Percentiles rank a stretch among this genome's conserved stretches.
Evolutionary conservation across 2,797 vertebrate species (phyloP).

Genomic region (Anguilla obscura): DNA sequence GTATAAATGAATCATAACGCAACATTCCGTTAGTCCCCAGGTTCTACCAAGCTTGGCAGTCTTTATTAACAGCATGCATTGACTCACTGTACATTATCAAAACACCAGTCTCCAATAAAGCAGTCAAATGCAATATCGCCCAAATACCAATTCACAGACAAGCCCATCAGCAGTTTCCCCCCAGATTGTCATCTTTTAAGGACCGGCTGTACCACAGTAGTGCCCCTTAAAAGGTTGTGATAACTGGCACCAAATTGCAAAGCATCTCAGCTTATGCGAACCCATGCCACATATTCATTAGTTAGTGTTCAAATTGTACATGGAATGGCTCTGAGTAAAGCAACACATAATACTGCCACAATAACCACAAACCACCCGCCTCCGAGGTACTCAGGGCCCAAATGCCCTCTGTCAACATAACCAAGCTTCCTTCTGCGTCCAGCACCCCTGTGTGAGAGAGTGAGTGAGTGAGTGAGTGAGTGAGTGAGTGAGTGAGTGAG

Average conservation of each 20-base stretch:
- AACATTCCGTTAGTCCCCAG: too few species aligned
- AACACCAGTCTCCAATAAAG: not conserved
- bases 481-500: not conserved
- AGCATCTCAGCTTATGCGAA: not conserved
- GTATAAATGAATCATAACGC: too few species aligned
- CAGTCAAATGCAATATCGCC: not conserved
- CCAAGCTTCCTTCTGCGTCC: not conserved
- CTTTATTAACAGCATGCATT: not conserved
- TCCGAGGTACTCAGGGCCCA: not conserved
- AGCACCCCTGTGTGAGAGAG: not conserved
- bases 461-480: not conserved
- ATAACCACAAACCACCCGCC: not conserved
- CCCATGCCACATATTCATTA: not conserved
- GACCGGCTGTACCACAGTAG: not conserved
- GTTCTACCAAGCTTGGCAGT: not conserved
- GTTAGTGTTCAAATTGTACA: not conserved
- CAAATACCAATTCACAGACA: not conserved
- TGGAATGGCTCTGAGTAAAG: not conserved
- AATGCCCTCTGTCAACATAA: constrained; percentile 51
- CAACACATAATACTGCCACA: not conserved
- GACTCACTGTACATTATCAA: not conserved
- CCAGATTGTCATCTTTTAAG: constrained; percentile 24
- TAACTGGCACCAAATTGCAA: not conserved
- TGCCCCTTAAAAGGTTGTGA: not conserved
- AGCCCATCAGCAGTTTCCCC: not conserved